Evolutionary conservation across 1,140 invertebrate genomes (phyloP).

Genomic region (Neodiprion lecontei): DNA sequence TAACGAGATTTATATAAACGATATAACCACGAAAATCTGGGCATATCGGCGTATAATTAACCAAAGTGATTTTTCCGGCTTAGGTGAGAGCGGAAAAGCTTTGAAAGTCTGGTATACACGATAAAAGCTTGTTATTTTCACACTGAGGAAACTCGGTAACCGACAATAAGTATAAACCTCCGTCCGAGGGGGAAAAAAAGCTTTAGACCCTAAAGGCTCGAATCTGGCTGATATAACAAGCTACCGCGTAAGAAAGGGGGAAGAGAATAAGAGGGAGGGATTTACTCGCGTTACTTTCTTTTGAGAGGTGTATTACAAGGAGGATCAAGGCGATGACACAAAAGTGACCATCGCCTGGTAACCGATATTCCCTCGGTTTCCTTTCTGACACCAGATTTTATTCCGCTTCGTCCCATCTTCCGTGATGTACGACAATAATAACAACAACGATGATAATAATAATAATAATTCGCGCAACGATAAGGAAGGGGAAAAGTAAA

Average conservation of each 20-base stretch:
- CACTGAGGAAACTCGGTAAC: slow-evolving; percentile 28
- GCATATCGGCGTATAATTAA: neutral
- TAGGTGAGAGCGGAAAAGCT: no score
- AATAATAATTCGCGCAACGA: slow-evolving; percentile 24
- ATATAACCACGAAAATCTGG: no score
- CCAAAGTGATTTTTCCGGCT: neutral
- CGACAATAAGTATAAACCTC: neutral
- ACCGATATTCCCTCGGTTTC: slow-evolving; percentile 34
- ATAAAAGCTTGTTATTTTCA: slow-evolving; percentile 50
- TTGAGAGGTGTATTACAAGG: slow-evolving; percentile 29
- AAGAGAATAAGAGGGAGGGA: slow-evolving; percentile 10
- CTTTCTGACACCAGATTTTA: neutral
- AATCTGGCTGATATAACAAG: slow-evolving; percentile 44
- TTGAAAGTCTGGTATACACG: neutral
- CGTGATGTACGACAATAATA: no score
- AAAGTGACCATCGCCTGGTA: slow-evolving; percentile 50
- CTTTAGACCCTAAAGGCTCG: neutral
- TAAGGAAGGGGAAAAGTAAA: slow-evolving; percentile 17
- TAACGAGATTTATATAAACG: no score
- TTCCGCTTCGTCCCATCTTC: no score
- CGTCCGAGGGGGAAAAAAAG: no score
- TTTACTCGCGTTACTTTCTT: slow-evolving; percentile 33
- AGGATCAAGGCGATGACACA: slow-evolving; percentile 31
- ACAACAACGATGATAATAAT: neutral
- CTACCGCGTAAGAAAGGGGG: slow-evolving; percentile 10